Percentiles rank a stretch among this genome's conserved stretches.
Conservation (phyloP, 64 coral and sea anemone genomes). For the Orbicella faveolata region DNA sequence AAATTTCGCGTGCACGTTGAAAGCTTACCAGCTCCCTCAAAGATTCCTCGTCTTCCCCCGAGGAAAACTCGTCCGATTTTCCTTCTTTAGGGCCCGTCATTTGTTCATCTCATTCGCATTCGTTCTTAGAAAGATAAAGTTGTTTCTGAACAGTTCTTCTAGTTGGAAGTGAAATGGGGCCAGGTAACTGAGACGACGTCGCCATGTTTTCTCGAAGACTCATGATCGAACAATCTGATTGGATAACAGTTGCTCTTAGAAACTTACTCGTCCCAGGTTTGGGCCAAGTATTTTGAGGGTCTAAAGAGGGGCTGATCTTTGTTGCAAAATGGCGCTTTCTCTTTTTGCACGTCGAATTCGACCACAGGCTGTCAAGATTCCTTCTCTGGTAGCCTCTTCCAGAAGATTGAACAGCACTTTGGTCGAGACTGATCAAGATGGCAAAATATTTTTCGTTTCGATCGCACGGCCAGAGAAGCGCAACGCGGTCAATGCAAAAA, state of each 20-base stretch:
- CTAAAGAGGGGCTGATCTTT: background rate
- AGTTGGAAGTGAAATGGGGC: slow-evolving; percentile 6
- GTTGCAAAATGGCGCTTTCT: slow-evolving; percentile 45
- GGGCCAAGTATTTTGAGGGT: background rate
- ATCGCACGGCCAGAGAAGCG: slow-evolving; percentile 94
- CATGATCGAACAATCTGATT: slow-evolving; percentile 57
- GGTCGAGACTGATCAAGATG: slow-evolving; percentile 78
- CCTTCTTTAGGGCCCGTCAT: slow-evolving; percentile 49
- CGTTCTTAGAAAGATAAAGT: background rate
- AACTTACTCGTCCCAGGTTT: slow-evolving; percentile 43
- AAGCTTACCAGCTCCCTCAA: slow-evolving; percentile 80
- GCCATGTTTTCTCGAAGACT: slow-evolving; percentile 55
- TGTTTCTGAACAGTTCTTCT: background rate
- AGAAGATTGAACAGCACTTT: slow-evolving; percentile 53
- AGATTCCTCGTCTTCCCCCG: slow-evolving; percentile 71
- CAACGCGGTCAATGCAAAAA: slow-evolving; percentile 86
- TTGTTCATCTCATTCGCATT: slow-evolving; percentile 18
- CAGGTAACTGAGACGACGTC: background rate
- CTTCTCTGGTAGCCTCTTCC: background rate
- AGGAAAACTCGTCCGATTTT: slow-evolving; percentile 26
- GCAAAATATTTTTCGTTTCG: slow-evolving; percentile 72
- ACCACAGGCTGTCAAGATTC: slow-evolving; percentile 6
- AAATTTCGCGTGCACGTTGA: background rate
- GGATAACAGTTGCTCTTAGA: slow-evolving; percentile 61
- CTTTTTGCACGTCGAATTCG: background rate